Conservation (phyloP, 1,140 invertebrate genomes). For the Tetragonula clypearis region DNA sequence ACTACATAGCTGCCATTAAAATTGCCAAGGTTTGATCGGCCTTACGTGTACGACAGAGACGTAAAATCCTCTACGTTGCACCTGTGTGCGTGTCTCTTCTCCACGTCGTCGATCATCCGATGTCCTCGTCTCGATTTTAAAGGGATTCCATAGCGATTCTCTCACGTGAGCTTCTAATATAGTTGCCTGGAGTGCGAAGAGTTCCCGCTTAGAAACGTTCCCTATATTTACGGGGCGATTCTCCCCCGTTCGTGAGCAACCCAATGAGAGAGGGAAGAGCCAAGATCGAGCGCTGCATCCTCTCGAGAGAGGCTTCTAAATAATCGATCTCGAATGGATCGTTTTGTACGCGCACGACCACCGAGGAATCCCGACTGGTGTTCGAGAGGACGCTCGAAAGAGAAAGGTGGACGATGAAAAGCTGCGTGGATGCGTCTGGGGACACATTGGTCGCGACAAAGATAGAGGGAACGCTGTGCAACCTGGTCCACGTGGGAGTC, state of each 20-base stretch:
- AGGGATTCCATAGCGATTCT: background rate
- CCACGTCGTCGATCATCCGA: constrained; percentile 4
- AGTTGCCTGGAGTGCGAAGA: background rate
- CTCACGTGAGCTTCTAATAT: background rate
- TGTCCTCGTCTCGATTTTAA: background rate
- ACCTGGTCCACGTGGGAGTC: constrained; percentile 54
- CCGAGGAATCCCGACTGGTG: constrained; percentile 54
- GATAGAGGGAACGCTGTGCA: background rate
- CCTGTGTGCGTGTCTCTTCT: no score
- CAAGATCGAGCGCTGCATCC: background rate
- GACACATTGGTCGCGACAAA: background rate
- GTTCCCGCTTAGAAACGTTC: background rate
- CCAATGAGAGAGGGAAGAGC: no score
- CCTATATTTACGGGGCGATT: constrained; percentile 22
- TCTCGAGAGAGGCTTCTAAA: constrained; percentile 26
- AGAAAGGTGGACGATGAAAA: background rate
- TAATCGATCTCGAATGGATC: constrained; percentile 52
- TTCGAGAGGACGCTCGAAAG: background rate
- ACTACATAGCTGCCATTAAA: background rate
- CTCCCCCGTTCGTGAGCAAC: background rate
- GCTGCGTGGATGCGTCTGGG: background rate
- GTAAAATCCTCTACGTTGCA: background rate
- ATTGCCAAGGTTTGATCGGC: background rate
- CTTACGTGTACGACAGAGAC: background rate
- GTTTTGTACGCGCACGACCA: constrained; percentile 59